Evolutionary conservation across 2,888 invertebrate species (phyloP).

Genomic region (Therioaphis trifolii): DNA sequence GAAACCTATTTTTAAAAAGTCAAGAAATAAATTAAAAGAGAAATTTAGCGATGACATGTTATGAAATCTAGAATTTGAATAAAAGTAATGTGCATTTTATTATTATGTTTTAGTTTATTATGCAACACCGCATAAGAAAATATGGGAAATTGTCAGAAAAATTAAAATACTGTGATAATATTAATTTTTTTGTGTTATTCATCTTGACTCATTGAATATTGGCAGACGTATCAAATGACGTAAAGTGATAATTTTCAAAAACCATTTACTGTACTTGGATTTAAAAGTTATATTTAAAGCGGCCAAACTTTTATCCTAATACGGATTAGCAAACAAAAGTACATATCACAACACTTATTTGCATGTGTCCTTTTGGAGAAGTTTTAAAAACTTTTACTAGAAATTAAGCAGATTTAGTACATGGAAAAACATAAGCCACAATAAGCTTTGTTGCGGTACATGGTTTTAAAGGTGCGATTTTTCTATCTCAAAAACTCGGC

Average conservation of each 20-base stretch:
- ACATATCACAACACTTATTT: conserved; percentile 28
- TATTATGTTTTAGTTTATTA: too few species aligned
- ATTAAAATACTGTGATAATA: too few species aligned
- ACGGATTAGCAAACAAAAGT: conserved; percentile 51
- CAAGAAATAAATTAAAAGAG: too few species aligned
- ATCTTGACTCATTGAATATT: neutral
- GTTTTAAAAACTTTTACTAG: conserved; percentile 39
- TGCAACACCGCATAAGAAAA: too few species aligned
- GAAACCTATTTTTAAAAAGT: too few species aligned
- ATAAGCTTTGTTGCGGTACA: neutral
- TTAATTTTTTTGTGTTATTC: too few species aligned
- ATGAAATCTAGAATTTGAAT: too few species aligned
- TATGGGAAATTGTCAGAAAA: too few species aligned
- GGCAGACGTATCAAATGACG: neutral
- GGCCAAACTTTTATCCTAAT: conserved; percentile 44
- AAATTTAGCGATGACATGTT: too few species aligned
- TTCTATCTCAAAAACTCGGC: neutral
- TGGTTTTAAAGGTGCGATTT: neutral
- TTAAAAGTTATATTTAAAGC: conserved; percentile 53
- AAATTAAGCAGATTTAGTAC: conserved; percentile 45
- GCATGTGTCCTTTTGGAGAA: conserved; percentile 30
- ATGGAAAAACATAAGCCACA: conserved; percentile 15
- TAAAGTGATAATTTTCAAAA: conserved; percentile 39
- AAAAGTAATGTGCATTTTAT: too few species aligned
- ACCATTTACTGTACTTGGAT: conserved; percentile 26